phyloP scores from a whole-genome alignment of 2,888 invertebrate genomes.

The Nyleta sp. region DNA sequence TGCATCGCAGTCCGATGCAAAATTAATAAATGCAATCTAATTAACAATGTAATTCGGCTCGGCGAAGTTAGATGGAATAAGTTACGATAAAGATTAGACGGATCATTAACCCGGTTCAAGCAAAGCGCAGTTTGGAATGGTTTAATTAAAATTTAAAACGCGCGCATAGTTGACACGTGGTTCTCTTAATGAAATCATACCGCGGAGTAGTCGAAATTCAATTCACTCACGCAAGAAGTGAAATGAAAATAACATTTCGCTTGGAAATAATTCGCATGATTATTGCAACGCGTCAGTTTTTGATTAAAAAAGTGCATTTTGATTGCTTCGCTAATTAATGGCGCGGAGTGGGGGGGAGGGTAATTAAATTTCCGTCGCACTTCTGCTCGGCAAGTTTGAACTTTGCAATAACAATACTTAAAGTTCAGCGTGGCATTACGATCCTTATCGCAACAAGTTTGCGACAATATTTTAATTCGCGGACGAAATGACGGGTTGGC shows the following conservation, averaged over 20 bases:
- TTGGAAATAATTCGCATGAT: too few species aligned
- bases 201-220: too few species aligned
- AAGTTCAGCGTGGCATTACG: slow-evolving; percentile 19
- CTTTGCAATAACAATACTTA: slow-evolving; percentile 17
- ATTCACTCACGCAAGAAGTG: too few species aligned
- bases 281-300: too few species aligned
- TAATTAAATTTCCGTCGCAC: slow-evolving; percentile 5
- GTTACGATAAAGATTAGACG: slow-evolving; percentile 2
- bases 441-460: background rate
- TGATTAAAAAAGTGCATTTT: too few species aligned
- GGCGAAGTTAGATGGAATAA: slow-evolving; percentile 6
- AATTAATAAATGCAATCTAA: slow-evolving; percentile 8
- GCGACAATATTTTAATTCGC: slow-evolving; percentile 5
- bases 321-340: too few species aligned
- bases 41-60: background rate
- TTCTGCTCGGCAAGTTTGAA: slow-evolving; percentile 4
- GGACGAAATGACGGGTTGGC: background rate
- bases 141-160: slow-evolving; percentile 8
- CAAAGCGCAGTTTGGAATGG: background rate
- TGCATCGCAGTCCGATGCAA: background rate
- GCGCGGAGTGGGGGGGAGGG: too few species aligned
- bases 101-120: background rate
- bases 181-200: too few species aligned
- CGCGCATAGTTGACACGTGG: background rate
- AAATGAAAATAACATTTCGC: too few species aligned